Evolutionary conservation across 1,140 invertebrate genomes (phyloP).

Genomic region (Drosophila baimaii): DNA sequence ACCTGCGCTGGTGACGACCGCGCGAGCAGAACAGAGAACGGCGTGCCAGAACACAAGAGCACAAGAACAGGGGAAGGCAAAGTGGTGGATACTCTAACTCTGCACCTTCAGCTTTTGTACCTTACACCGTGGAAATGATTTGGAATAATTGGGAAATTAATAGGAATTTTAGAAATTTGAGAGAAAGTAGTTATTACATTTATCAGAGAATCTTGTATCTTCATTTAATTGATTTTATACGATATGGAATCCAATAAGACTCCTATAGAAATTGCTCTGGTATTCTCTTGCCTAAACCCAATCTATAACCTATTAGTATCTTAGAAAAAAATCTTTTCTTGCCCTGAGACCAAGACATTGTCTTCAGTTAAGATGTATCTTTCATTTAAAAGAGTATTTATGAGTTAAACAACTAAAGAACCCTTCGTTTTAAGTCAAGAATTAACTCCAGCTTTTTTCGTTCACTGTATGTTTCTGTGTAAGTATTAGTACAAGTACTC

Average conservation of each 20-base stretch:
- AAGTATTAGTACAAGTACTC: background rate
- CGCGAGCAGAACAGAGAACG: slow-evolving; percentile 48
- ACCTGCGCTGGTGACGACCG: slow-evolving; percentile 79
- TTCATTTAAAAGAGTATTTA: background rate
- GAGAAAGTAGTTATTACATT: background rate
- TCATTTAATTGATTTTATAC: background rate
- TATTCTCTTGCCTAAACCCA: too few relatives aligned
- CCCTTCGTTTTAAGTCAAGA: background rate
- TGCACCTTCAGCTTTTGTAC: slow-evolving; percentile 16
- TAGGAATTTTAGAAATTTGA: too few relatives aligned
- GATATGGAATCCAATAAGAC: background rate
- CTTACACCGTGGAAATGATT: slow-evolving; percentile 12
- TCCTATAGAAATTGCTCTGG: too few relatives aligned
- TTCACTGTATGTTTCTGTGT: background rate
- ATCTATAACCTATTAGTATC: too few relatives aligned
- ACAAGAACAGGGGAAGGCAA: slow-evolving; percentile 12
- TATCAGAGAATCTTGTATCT: background rate
- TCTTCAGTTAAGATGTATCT: background rate
- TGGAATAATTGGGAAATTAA: background rate
- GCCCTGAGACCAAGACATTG: too few relatives aligned
- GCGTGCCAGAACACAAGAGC: background rate
- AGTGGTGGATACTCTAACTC: slow-evolving; percentile 47
- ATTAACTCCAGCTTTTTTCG: background rate
- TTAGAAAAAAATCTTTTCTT: background rate
- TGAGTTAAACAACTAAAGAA: background rate